Percentiles rank a stretch among this genome's conserved stretches.
Conservation (phyloP, 2,113 vertebrate genomes). For the Addax nasomaculatus region DNA sequence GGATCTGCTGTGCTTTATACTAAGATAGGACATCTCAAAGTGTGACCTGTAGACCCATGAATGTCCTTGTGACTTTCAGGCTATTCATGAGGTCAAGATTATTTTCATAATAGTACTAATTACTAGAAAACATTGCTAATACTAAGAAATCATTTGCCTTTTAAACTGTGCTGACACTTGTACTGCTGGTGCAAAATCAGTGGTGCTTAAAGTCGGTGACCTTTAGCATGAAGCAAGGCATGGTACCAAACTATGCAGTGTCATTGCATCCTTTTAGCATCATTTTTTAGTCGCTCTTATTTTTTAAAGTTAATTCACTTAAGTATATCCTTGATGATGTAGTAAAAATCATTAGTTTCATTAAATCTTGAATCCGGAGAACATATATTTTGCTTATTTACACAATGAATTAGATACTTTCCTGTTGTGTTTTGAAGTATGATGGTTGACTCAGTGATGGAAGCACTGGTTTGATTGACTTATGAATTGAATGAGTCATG, state of each 20-base stretch:
- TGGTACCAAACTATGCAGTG: rapidly evolving
- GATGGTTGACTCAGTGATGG: not conserved
- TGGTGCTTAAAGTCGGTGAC: not conserved
- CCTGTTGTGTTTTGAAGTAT: not conserved
- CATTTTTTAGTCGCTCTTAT: not conserved
- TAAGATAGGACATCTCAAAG: not conserved
- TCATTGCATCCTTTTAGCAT: not conserved
- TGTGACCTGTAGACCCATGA: rapidly evolving
- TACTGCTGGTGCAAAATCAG: not conserved
- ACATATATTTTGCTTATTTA: not conserved
- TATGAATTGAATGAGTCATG: not conserved
- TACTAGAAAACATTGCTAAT: not conserved
- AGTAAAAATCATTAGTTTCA: not conserved
- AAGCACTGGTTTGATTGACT: not conserved
- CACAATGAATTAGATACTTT: not conserved
- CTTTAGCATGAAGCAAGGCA: not conserved
- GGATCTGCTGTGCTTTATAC: not conserved
- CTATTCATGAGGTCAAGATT: not conserved
- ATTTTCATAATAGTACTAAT: not conserved
- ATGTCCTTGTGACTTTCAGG: not conserved
- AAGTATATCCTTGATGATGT: not conserved
- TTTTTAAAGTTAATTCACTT: not conserved
- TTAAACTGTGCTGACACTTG: not conserved
- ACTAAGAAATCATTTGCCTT: not conserved
- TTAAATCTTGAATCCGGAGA: not conserved